Evolutionary conservation across 2,797 vertebrate species (phyloP), one percentile per base, ranked within the genome.

Genomic region (Gymnoscopelus microlampas): DNA sequence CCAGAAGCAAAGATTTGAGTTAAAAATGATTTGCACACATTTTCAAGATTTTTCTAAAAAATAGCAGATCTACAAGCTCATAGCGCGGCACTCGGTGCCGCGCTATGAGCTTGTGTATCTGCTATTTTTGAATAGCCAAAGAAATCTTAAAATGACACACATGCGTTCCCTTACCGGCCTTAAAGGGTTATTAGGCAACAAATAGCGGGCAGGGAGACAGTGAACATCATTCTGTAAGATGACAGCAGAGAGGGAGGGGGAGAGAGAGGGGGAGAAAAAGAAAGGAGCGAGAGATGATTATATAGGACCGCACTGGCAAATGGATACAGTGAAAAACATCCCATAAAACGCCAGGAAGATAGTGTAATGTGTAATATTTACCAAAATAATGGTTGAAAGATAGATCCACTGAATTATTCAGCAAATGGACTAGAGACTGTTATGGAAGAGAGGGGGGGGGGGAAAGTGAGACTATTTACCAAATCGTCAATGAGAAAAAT

Each of bases 101-200:
- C n/a, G n/a, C n/a, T n/a, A n/a, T n/a, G n/a, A n/a, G n/a, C n/a
- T n/a, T n/a, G n/a, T n/a, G n/a, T n/a, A n/a, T n/a, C n/a, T n/a
- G n/a, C n/a, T n/a, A n/a, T n/a, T n/a, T n/a, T n/a, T n/a, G n/a
- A n/a, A n/a, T n/a, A n/a, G n/a, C n/a, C n/a, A n/a, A n/a, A n/a
- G n/a, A n/a, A n/a, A n/a, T n/a, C n/a, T n/a, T n/a, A n/a, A n/a
- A n/a, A n/a, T n/a, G n/a, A n/a, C n/a, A n/a, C n/a, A n/a, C n/a
- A n/a, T n/a, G n/a, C n/a, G n/a, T n/a, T n/a, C n/a, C n/a, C n/a
- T n/a, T n/a, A n/a, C n/a, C n/a, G n/a, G n/a, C n/a, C n/a, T n/a
- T n/a, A n/a, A n/a, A n/a, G n/a, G n/a, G n/a, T n/a, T n/a, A 87
- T 87, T 79, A 81, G 88, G 82, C 74, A 78, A 81, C 78, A 73